A percentile compares a stretch with the other conserved stretches of the same genome.
phyloP scores from a whole-genome alignment of 2,797 vertebrate genomes.

The Silurus lanzhouensis region DNA sequence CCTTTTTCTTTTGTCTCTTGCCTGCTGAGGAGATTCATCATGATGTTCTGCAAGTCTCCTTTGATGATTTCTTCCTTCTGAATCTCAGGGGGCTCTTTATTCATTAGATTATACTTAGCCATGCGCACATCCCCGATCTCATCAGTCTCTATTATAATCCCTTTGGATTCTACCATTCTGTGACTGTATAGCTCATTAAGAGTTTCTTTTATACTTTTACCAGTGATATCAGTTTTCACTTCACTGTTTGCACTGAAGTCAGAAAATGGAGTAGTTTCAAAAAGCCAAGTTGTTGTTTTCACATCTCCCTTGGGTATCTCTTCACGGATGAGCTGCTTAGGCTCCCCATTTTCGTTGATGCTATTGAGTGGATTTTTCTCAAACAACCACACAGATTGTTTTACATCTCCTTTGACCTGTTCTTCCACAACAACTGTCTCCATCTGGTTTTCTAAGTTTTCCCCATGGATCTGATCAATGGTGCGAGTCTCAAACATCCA shows the following conservation, averaged over 20 bases:
- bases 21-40: constrained; percentile 85
- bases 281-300: constrained; percentile 88
- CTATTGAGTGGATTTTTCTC: constrained; percentile 87
- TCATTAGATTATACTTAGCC: constrained; percentile 93
- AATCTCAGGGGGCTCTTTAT: constrained; percentile 84
- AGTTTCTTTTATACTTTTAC: constrained; percentile 89
- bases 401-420: constrained; percentile 85
- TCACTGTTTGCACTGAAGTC: constrained; percentile 82
- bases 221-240: constrained; percentile 83
- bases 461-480: constrained; percentile 84
- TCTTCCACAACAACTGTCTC: constrained; percentile 84
- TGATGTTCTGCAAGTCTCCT: constrained; percentile 85
- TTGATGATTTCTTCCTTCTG: constrained; percentile 87
- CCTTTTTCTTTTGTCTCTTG: constrained; percentile 72
- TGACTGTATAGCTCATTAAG: constrained; percentile 86
- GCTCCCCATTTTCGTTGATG: constrained; percentile 79
- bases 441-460: constrained; percentile 80
- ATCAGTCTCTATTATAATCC: constrained; percentile 87
- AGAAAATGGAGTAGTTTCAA: constrained; percentile 90
- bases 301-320: constrained; percentile 87
- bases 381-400: constrained; percentile 90
- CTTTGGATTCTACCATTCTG: constrained; percentile 84
- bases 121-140: constrained; percentile 91
- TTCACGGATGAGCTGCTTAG: constrained; percentile 65
- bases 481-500: constrained; percentile 93